Conservation (phyloP, 2,113 vertebrate genomes). For the Ciconia boyciana region DNA sequence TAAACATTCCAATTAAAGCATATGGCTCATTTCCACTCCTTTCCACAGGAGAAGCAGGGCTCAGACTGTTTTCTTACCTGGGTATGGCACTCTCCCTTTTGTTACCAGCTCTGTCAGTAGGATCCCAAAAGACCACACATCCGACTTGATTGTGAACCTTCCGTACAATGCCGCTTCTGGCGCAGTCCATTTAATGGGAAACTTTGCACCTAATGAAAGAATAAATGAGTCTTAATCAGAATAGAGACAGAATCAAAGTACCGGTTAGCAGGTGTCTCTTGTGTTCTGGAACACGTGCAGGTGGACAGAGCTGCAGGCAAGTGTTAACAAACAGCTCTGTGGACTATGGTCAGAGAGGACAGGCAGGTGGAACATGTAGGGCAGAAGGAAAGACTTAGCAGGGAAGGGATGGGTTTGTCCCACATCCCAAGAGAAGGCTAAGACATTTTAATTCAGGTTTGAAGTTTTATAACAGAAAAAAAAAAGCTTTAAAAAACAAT, state of each 20-base stretch:
- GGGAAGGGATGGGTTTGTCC: background rate
- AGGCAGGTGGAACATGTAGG: background rate
- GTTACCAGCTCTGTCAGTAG: constrained; percentile 96
- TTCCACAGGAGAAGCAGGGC: background rate
- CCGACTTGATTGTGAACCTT: constrained; percentile 98
- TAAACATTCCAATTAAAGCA: background rate
- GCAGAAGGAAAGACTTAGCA: background rate
- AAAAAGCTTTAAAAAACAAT: background rate
- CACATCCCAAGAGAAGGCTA: background rate
- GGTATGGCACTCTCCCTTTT: constrained; percentile 97
- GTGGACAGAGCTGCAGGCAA: background rate
- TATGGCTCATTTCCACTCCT: background rate
- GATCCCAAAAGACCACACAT: constrained; percentile 98
- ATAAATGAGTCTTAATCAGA: background rate
- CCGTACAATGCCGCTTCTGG: constrained; percentile 94
- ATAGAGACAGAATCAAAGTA: background rate
- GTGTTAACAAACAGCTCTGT: background rate
- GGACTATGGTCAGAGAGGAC: background rate
- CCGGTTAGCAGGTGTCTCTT: background rate
- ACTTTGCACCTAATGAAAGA: constrained; percentile 87
- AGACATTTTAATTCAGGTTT: background rate
- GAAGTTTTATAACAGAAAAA: background rate
- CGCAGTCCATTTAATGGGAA: constrained; percentile 98
- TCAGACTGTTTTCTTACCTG: constrained; percentile 80
- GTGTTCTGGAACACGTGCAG: background rate